Evolutionary conservation across 53 echinoderm and acorn worm species (phyloP), one percentile per base, ranked within the genome.

Genomic region (Stichopus horrens): DNA sequence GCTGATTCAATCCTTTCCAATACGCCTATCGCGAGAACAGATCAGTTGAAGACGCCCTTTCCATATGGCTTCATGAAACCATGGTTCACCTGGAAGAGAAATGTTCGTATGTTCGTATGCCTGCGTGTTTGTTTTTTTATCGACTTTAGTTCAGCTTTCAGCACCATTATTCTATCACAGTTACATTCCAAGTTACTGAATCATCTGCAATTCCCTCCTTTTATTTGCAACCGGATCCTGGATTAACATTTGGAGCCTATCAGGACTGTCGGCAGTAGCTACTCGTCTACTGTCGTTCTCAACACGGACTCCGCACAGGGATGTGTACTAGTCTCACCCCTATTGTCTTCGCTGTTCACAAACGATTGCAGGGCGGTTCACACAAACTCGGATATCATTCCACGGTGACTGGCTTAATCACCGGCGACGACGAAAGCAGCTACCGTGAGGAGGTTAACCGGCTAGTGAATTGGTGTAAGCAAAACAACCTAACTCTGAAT

Each of bases 41-140:
- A 74, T 83, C 56, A 0, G 85, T 84, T 84, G 85, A 90, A 81
- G 90, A 90, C 55, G 84, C 90, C 37, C 56, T 90, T 23, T 82
- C 5, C 14, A 58, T 57, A 57, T 56, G 82, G 82, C 57, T 82
- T 8, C 75, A 75, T 37, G 75, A 19, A 19, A 82, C 55, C 82
- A 9, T 82, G 57, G 56, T 57, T 54, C 82, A 82, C 0, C 57
- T 82, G 57, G 58, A 56, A 57, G 16, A 56, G 57, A 82, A 82
- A 56, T 82, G 82, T 37, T 37, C 37, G 37, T 37, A 37, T 37
- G 7, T 10, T 0, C 75, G 14, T 6, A 60, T 0, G n/a, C n/a
- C n/a, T n/a, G n/a, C n/a, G n/a, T n/a, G n/a, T n/a, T n/a, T n/a
- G n/a, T n/a, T n/a, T 75, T 75, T 75, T 75, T 37, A 10, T 75